phyloP scores from a whole-genome alignment of 2,797 vertebrate species.

The Gastrophryne carolinensis region DNA sequence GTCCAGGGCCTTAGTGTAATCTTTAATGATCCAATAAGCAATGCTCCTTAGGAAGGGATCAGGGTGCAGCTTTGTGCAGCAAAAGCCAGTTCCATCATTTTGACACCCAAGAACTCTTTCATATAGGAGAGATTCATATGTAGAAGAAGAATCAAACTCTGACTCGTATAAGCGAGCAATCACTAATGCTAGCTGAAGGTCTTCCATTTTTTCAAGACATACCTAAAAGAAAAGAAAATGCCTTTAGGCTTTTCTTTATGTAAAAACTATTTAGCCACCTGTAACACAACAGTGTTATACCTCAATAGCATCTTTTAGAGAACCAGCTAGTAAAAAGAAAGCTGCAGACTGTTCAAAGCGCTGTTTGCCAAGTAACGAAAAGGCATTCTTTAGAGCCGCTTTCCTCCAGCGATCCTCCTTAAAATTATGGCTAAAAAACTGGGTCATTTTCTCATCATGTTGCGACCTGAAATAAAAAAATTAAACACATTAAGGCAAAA shows the following conservation, averaged over 20 bases:
- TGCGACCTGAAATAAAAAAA: slow-evolving; percentile 77
- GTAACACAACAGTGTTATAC: slow-evolving; percentile 60
- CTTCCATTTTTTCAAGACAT: slow-evolving; percentile 97
- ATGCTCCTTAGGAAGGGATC: slow-evolving; percentile 97
- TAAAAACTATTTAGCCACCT: not conserved
- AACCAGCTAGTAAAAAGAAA: slow-evolving; percentile 95
- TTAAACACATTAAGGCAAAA: not conserved
- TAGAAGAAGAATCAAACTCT: slow-evolving; percentile 92
- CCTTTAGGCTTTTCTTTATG: not conserved
- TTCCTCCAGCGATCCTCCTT: slow-evolving; percentile 94
- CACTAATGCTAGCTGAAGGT: slow-evolving; percentile 94
- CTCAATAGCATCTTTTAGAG: slow-evolving; percentile 97
- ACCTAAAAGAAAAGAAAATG: slow-evolving; percentile 70
- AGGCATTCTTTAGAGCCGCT: slow-evolving; percentile 96
- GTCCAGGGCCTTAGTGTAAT: slow-evolving; percentile 89
- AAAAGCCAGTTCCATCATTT: slow-evolving; percentile 82
- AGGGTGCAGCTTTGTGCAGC: slow-evolving; percentile 82
- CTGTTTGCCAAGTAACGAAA: slow-evolving; percentile 95
- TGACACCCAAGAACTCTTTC: slow-evolving; percentile 90
- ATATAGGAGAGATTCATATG: slow-evolving; percentile 87
- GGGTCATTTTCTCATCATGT: slow-evolving; percentile 96
- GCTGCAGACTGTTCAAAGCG: slow-evolving; percentile 97
- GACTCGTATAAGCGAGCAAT: slow-evolving; percentile 94
- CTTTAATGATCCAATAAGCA: slow-evolving; percentile 96
- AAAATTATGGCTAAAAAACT: slow-evolving; percentile 98